These are phyloP conservation scores for Sipha flava DNA, from an alignment of 1,140 invertebrate genomes.

Conservation along the genomic window DNA sequence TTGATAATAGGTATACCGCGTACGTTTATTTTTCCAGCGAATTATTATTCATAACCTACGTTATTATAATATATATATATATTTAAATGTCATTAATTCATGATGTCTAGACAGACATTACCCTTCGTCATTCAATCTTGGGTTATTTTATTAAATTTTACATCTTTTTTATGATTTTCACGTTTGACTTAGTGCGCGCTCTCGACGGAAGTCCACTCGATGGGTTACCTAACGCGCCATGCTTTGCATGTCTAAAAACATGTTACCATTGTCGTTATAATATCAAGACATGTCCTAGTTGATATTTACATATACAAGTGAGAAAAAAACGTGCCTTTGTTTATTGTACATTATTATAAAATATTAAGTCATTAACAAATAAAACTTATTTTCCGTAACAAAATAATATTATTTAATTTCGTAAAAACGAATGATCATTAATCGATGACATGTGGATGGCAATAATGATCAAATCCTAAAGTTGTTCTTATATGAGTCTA, in stretches of 20 bases:
- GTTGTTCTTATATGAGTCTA: too few species aligned
- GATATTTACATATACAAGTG: background rate
- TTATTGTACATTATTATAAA: too few species aligned
- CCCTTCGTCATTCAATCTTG: background rate
- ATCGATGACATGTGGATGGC: too few species aligned
- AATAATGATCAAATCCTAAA: too few species aligned
- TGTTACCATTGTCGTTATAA: background rate
- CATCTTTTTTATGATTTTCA: background rate
- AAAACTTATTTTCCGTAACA: too few species aligned
- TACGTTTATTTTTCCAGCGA: background rate
- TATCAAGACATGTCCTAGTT: background rate
- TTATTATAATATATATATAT: background rate
- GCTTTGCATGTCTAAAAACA: background rate
- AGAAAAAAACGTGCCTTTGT: too few species aligned
- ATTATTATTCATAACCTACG: background rate
- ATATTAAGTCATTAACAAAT: too few species aligned
- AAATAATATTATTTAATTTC: too few species aligned
- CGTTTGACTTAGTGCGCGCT: background rate
- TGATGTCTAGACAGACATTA: background rate
- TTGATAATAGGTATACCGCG: too few species aligned
- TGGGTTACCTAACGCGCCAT: background rate
- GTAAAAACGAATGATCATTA: too few species aligned
- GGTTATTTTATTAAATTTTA: too few species aligned
- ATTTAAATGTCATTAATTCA: background rate
- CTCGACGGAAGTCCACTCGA: background rate